Percentiles rank a stretch among this genome's conserved stretches.
These are phyloP conservation scores for Eriocheir sinensis DNA, from an alignment of 1,140 invertebrate species.

Conservation along the genomic window DNA sequence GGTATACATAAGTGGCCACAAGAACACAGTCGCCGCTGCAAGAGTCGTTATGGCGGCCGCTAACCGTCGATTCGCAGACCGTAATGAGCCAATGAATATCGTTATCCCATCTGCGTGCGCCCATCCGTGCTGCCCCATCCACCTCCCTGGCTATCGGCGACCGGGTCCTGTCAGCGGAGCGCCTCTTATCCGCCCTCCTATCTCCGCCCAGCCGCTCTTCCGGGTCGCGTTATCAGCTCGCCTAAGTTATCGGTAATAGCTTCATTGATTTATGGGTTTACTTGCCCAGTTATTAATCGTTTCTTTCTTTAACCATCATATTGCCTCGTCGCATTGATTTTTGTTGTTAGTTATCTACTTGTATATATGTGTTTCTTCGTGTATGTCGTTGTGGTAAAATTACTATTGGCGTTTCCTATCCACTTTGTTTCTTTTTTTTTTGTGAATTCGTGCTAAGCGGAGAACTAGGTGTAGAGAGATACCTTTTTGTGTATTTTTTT, in stretches of 20 bases:
- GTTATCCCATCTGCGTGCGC: not conserved
- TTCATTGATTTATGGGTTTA: not conserved
- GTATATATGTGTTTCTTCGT: too few species aligned
- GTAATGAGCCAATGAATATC: slow-evolving; percentile 5
- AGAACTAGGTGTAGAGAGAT: too few species aligned
- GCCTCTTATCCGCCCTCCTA: not conserved
- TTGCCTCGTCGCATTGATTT: too few species aligned
- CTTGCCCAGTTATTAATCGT: not conserved
- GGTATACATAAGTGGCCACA: not conserved
- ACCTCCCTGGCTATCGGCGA: not conserved
- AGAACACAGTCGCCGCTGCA: not conserved
- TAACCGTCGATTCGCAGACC: not conserved
- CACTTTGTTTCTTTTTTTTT: too few species aligned
- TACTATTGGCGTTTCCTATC: too few species aligned
- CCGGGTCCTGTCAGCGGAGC: not conserved
- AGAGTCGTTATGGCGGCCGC: not conserved
- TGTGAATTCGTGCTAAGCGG: too few species aligned
- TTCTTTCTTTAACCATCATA: too few species aligned
- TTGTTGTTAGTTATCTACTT: too few species aligned
- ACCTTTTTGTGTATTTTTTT: too few species aligned
- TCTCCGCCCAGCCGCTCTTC: not conserved
- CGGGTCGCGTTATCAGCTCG: not conserved
- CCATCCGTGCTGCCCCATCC: too few species aligned
- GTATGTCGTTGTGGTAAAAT: too few species aligned
- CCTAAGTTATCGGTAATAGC: not conserved